Evolutionary conservation across 2,888 invertebrate genomes (phyloP).

Genomic region (Dorcus parallelipipedus): DNA sequence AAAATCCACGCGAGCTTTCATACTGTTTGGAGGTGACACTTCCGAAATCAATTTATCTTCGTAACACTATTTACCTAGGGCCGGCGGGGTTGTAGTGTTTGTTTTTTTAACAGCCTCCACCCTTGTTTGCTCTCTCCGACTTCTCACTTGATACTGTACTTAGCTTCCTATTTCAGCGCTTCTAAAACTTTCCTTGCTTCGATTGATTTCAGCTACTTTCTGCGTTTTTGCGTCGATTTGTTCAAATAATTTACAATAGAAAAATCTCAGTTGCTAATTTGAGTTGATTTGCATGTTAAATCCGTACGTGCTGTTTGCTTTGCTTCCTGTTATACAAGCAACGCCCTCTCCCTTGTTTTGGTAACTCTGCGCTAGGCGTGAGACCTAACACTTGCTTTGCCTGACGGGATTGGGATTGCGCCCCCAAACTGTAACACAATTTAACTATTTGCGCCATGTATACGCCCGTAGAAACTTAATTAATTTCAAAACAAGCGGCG

Average conservation of each 20-base stretch:
- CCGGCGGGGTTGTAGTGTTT: slow-evolving; percentile 4
- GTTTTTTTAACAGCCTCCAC: slow-evolving; percentile 8
- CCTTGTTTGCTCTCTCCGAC: slow-evolving; percentile 8
- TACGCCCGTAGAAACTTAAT: neutral
- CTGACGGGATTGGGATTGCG: neutral
- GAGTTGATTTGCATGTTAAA: neutral
- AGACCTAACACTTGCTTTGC: neutral
- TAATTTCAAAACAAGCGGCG: too few relatives aligned
- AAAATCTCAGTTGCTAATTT: too few relatives aligned
- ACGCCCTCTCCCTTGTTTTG: neutral
- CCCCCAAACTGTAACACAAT: neutral
- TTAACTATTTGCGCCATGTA: neutral
- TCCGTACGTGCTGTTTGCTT: neutral
- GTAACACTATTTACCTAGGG: slow-evolving; percentile 6
- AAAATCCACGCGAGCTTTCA: too few relatives aligned
- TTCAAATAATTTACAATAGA: too few relatives aligned
- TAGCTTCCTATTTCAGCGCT: neutral
- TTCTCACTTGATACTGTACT: slow-evolving; percentile 9
- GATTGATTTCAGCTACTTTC: neutral
- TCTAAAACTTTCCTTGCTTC: neutral
- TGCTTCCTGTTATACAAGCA: neutral
- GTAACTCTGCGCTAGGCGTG: neutral
- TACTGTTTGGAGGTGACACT: neutral
- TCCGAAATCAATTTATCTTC: slow-evolving; percentile 17
- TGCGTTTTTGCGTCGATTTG: neutral